Evolutionary conservation across 2,888 invertebrate species (phyloP), one percentile per base, ranked within the genome.

Genomic region (Lasioglossum lativentre): DNA sequence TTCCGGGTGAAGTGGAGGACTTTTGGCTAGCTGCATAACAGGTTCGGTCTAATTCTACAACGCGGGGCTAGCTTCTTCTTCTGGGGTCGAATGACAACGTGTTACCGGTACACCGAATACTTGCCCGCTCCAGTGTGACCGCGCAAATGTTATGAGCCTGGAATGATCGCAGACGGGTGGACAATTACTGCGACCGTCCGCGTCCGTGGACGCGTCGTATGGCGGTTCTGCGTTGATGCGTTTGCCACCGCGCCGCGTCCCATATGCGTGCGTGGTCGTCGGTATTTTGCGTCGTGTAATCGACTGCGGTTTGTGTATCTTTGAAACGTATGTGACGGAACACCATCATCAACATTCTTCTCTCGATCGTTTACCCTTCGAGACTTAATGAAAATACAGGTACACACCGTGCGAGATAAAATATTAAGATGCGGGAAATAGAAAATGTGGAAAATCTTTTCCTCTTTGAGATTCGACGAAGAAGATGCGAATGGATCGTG

Each of bases 131-230:
- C 66, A 34, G 30, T 19, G 34, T 66, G 66, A 19, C 66, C 42
- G 34, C 34, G 66, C 66, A 66, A 66, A 66, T 66, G 66, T 66
- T 66, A 66, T 19, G 66, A 66, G 66, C 66, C 66, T 34, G 45
- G 40, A 76, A 47, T 56, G 83, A 73, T 75, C 34, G 66, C 66
- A 34, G 14, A 12, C 16, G 66, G 66, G 66, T 66, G 66, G 66
- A 66, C 66, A 66, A 66, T 66, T 66, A 66, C 66, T 19, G 19
- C 34, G 66, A 34, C 66, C 66, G 66, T 66, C 66, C 66, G 34
- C 66, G 66, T 66, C 66, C 66, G 34, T 66, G 66, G 30, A 19
- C 66, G 34, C 71, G 42, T 71, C 71, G 71, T n/a, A 71, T n/a
- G 66, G 66, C 19, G 66, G 66, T 66, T 66, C 66, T 34, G 19